A percentile compares a stretch with the other conserved stretches of the same genome.
These are phyloP conservation scores for Cantharis rufa DNA, from an alignment of 2,888 invertebrate genomes.

Conservation along the genomic window DNA sequence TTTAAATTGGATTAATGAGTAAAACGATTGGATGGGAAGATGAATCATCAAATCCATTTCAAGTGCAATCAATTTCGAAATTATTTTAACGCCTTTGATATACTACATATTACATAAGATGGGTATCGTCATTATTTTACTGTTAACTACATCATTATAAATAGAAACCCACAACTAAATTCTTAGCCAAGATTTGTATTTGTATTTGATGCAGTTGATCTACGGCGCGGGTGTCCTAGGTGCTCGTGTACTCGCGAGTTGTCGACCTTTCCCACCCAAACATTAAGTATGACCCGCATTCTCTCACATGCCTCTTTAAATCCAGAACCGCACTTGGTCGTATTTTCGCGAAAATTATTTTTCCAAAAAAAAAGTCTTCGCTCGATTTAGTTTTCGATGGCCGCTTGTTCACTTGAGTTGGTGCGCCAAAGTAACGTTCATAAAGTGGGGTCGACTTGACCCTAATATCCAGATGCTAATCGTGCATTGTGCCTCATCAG, in stretches of 20 bases:
- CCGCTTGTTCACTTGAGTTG: neutral
- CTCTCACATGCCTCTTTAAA: slow-evolving; percentile 8
- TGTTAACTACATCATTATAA: neutral
- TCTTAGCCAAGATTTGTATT: neutral
- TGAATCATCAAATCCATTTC: neutral
- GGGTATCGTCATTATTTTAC: neutral
- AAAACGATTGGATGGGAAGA: neutral
- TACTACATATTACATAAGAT: neutral
- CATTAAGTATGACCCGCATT: slow-evolving; percentile 26
- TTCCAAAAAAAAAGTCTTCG: neutral
- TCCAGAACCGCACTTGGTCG: slow-evolving; percentile 4
- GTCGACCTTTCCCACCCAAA: slow-evolving; percentile 29
- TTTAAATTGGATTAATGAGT: neutral
- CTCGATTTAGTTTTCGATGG: neutral
- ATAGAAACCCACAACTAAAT: slow-evolving; percentile 6
- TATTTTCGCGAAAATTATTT: too few relatives aligned
- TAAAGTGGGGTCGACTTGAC: neutral
- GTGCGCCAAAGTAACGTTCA: neutral
- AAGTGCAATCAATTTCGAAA: neutral
- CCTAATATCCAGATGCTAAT: neutral
- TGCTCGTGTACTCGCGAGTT: slow-evolving; percentile 17
- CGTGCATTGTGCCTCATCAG: neutral
- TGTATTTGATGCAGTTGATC: neutral
- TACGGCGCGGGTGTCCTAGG: slow-evolving; percentile 4
- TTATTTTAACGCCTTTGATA: neutral